These are phyloP conservation scores for Erpornis zantholeuca DNA, from an alignment of 2,113 vertebrate species.

Conservation along the genomic window DNA sequence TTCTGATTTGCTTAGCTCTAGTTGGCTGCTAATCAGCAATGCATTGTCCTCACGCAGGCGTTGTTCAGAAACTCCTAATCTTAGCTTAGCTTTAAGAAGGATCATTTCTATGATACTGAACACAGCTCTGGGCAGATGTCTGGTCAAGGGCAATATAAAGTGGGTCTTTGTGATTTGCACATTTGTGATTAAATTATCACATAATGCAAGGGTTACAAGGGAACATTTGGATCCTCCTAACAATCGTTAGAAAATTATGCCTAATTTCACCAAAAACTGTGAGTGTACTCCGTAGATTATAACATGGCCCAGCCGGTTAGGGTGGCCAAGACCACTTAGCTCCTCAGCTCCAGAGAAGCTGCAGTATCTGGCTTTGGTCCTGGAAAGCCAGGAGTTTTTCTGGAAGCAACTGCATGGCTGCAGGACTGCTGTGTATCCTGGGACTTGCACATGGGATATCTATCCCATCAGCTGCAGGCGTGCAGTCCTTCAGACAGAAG, in stretches of 20 bases:
- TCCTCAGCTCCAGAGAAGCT: background rate
- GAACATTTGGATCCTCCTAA: background rate
- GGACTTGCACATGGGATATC: fast-evolving
- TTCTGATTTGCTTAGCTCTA: background rate
- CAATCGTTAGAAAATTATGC: background rate
- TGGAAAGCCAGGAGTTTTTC: background rate
- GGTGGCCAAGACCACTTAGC: background rate
- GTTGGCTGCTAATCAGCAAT: background rate
- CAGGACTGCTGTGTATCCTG: background rate
- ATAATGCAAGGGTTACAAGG: background rate
- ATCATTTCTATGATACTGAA: background rate
- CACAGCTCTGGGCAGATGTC: background rate
- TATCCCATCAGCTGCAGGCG: background rate
- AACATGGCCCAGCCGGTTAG: background rate
- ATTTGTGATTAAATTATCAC: background rate
- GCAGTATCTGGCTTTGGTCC: background rate
- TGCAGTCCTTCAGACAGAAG: background rate
- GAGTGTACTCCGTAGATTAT: background rate
- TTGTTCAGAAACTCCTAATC: background rate
- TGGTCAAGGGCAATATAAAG: background rate
- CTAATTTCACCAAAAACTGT: background rate
- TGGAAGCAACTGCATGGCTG: background rate
- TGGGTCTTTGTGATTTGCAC: background rate
- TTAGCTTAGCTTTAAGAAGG: background rate
- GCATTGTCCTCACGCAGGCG: background rate